Evolutionary conservation across 2,113 vertebrate genomes (phyloP), one percentile per base, ranked within the genome.

Genomic region (Globicephala melas): DNA sequence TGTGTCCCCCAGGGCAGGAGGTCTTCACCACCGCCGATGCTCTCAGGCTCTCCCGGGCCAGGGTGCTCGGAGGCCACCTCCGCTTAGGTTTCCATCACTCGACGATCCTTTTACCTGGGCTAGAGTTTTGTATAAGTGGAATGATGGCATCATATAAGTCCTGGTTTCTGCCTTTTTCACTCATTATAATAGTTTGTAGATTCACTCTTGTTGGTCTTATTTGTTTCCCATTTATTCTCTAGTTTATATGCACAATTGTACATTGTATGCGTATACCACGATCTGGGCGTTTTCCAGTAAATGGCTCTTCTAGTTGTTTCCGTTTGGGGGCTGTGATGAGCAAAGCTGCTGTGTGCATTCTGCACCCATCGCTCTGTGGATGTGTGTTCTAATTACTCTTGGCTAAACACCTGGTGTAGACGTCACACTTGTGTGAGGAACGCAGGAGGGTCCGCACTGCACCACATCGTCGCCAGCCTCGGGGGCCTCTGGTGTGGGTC

Each of bases 361-460:
- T 47, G 17, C 10, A 1, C 18, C 3, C 0, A 3, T 8, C 11
- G 0, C 20, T 73, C 25, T 41, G 15, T 65, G 47, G 53, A 1
- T 0, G 1, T 18, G 0, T 9, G 1, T 33, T 36, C 77, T 38
- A 14, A 18, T 47, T 14, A 11, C 18, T 36, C 26, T 41, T 33
- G 18, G 9, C 9, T 21, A 7, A 55, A 23, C 3, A 17, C 33
- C 76, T 13, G 33, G 50, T 7, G 28, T 47, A n/a, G 20, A n/a
- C 23, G 10, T 10, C 15, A 14, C 47, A 5, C 6, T 8, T 23
- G 76, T 3, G 50, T n/a, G 47, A 33, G 67, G 77, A 36, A 5
- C 1, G 4, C 18, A 1, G 0, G 9, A 0, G 58, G 20, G 62
- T 12, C 20, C 31, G 8, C 1, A 9, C 0, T 2, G 58, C 5